These are phyloP conservation scores for Thamnophis sirtalis DNA, from an alignment of 2,113 vertebrate species.

Conservation along the genomic window DNA sequence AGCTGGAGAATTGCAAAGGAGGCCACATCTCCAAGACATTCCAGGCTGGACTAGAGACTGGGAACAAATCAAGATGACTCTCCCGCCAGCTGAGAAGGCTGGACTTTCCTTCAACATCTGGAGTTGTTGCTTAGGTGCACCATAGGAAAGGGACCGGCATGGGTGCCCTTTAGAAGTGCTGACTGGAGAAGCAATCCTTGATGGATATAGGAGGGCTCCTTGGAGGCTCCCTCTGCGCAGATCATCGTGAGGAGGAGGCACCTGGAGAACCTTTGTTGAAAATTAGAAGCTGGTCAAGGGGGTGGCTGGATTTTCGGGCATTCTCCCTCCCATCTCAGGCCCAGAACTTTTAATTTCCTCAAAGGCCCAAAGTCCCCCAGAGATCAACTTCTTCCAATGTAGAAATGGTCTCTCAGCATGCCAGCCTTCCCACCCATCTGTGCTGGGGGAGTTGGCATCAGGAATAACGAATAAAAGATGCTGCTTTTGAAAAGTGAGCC, in stretches of 20 bases:
- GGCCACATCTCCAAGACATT: not conserved
- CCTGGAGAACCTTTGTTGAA: no score
- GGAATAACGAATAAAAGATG: conserved; percentile 74
- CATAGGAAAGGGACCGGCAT: not conserved
- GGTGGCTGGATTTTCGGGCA: not conserved
- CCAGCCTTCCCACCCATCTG: conserved; percentile 40
- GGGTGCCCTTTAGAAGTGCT: not conserved
- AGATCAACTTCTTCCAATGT: not conserved
- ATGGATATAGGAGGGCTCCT: not conserved
- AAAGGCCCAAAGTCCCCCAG: not conserved
- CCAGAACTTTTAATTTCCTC: not conserved
- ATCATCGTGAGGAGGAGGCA: not conserved
- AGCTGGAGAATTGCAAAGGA: not conserved
- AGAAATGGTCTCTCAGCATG: not conserved
- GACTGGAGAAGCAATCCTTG: not conserved
- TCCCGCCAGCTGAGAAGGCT: not conserved
- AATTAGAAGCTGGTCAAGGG: not conserved
- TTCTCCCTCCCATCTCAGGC: not conserved
- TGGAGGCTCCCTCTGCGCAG: not conserved
- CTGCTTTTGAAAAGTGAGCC: conserved; percentile 65
- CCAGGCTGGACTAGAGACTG: no score
- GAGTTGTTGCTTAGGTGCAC: not conserved
- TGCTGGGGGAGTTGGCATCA: conserved; percentile 62
- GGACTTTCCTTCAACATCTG: not conserved
- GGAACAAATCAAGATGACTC: not conserved